Evolutionary conservation across 2,113 vertebrate genomes (phyloP).

Genomic region (Sterna hirundo): DNA sequence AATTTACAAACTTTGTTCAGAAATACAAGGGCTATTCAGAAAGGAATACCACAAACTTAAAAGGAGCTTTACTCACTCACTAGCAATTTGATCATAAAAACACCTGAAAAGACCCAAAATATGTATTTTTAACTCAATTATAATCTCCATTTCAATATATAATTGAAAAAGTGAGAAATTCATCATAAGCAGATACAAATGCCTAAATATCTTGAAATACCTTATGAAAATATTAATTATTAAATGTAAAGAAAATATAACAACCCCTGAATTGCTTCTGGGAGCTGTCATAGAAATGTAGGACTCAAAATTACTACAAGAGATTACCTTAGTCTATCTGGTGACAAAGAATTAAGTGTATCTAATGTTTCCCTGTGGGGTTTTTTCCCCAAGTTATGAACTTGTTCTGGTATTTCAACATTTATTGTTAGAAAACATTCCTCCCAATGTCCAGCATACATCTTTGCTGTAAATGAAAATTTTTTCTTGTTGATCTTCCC

Average conservation of each 20-base stretch:
- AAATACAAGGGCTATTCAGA: background rate
- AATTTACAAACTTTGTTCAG: background rate
- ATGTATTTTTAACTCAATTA: background rate
- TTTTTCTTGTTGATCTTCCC: background rate
- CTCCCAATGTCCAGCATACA: rapidly evolving
- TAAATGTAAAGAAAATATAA: background rate
- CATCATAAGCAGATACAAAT: background rate
- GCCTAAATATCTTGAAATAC: background rate
- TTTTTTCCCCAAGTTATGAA: background rate
- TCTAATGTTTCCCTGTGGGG: background rate
- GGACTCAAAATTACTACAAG: background rate
- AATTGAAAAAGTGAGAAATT: background rate
- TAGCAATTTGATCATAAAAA: background rate
- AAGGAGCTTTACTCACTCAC: background rate
- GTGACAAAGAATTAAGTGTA: background rate
- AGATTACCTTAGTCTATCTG: background rate
- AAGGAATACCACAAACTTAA: background rate
- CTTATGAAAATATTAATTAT: background rate
- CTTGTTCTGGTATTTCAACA: background rate
- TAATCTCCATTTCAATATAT: background rate
- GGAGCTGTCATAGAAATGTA: background rate
- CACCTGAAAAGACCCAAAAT: background rate
- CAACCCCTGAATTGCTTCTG: background rate
- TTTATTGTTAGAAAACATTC: background rate
- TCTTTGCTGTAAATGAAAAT: background rate